These are phyloP conservation scores for Aplidium turbinatum DNA, from an alignment of 23 tunicate species.

Conservation along the genomic window DNA sequence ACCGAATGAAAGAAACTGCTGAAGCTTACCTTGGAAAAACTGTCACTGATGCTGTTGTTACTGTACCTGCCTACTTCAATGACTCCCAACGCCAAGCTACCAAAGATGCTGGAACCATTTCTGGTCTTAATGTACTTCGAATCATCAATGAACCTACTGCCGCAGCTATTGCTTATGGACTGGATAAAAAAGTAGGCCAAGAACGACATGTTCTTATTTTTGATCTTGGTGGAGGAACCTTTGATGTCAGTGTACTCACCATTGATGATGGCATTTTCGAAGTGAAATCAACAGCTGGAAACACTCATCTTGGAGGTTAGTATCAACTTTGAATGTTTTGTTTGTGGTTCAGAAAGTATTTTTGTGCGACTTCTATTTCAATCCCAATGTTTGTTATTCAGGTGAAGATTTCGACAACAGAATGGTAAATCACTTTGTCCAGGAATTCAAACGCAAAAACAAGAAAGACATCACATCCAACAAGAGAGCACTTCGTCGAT, in stretches of 20 bases:
- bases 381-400: slow-evolving; percentile 12
- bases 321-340: too few relatives aligned
- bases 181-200: slow-evolving; percentile 77
- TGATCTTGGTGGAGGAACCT: slow-evolving; percentile 91
- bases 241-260: slow-evolving; percentile 75
- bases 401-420: slow-evolving; percentile 73
- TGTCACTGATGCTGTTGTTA: slow-evolving; percentile 69
- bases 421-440: slow-evolving; percentile 54
- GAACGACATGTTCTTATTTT: slow-evolving; percentile 85
- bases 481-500: slow-evolving; percentile 60
- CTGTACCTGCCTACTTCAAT: slow-evolving; percentile 86
- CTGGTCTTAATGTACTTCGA: slow-evolving; percentile 76
- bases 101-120: slow-evolving; percentile 89
- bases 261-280: slow-evolving; percentile 93
- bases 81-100: slow-evolving; percentile 89
- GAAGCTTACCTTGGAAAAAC: slow-evolving; percentile 71
- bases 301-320: slow-evolving; percentile 90
- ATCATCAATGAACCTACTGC: slow-evolving; percentile 93
- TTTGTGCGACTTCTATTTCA: too few relatives aligned
- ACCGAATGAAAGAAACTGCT: slow-evolving; percentile 75
- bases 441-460: slow-evolving; percentile 67
- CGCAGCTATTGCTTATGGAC: slow-evolving; percentile 86
- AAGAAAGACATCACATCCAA: slow-evolving; percentile 54
- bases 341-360: too few relatives aligned
- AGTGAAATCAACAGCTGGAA: slow-evolving; percentile 90